Base-by-base conservation (phyloP, 2,888 invertebrate species). In the Sisyra terminalis region DNA sequence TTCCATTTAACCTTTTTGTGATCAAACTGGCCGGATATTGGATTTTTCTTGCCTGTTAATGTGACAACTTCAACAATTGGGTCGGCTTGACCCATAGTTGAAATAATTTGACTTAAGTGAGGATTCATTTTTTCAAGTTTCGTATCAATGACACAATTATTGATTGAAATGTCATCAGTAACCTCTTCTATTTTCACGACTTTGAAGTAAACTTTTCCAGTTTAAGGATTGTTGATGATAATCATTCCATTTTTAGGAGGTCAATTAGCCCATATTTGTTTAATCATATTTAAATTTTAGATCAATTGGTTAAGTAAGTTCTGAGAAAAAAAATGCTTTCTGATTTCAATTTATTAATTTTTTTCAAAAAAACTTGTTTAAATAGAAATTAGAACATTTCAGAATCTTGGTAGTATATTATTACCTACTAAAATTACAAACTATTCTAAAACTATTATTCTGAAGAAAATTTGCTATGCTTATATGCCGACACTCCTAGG, bases 1-100 rank as follows among this genome's bases (percentile, higher is more conserved):
- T 55, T 80, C 80, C 45, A 80, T 72, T 45, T 71, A 70, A 15
- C 78, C 76, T 44, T 77, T 74, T 29, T 71, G 70, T 2, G 75
- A 50, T 77, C 75, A 17, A 78, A 67, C 56, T 71, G 70, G 9
- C 76, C 76, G 1, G 75, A 75, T 45, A 60, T 65, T 1, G 73
- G 69, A 56, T 80, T 73, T 51, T 75, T 70, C 38, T 73, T 73
- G 4, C 75, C 73, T 4, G 76, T 79, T 29, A 79, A 75, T 11
- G 77, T 71, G 0, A 75, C 78, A n/a, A 80, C 71, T 58, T 73
- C 54, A 59, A 73, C 50, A n/a, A 61, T 51, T 3, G 63, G 61
- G 50, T 64, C 63, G 46, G 53, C 61, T 43, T 73, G 73, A 39
- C 73, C 73, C 7, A 71, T 69, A 49, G 74, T 69, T 50, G 69